Conservation (phyloP, 2,888 invertebrate genomes). For the Chironomus tentans region DNA sequence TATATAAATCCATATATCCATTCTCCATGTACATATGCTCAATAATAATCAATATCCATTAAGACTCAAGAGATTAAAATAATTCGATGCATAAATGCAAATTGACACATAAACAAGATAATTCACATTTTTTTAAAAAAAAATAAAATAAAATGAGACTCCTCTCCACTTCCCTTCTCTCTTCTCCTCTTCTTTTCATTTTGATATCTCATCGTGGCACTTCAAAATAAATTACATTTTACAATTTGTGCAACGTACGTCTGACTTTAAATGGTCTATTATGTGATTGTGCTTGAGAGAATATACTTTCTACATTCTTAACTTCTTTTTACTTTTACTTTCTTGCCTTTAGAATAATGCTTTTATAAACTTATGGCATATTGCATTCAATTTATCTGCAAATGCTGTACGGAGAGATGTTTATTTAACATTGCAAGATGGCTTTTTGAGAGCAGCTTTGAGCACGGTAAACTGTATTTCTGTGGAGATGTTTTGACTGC, state of each 20-base stretch:
- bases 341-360: neutral
- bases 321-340: neutral
- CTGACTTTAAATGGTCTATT: neutral
- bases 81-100: neutral
- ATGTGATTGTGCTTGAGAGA: neutral
- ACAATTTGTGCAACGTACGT: neutral
- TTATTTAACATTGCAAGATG: conserved; percentile 9
- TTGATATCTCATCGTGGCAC: conserved; percentile 4
- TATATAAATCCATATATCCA: neutral
- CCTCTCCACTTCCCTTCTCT: neutral
- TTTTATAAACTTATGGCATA: neutral
- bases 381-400: neutral
- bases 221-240: conserved; percentile 24
- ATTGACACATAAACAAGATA: conserved; percentile 22
- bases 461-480: too few relatives aligned
- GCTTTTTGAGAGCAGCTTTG: neutral
- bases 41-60: neutral
- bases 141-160: neutral
- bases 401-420: neutral
- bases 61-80: neutral
- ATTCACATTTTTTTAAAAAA: conserved; percentile 11
- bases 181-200: neutral
- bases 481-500: too few relatives aligned
- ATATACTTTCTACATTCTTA: neutral
- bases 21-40: neutral